Percentiles rank a stretch among this genome's conserved stretches.
These are phyloP conservation scores for Collichthys lucidus DNA, from an alignment of 2,113 vertebrate species.

Conservation along the genomic window DNA sequence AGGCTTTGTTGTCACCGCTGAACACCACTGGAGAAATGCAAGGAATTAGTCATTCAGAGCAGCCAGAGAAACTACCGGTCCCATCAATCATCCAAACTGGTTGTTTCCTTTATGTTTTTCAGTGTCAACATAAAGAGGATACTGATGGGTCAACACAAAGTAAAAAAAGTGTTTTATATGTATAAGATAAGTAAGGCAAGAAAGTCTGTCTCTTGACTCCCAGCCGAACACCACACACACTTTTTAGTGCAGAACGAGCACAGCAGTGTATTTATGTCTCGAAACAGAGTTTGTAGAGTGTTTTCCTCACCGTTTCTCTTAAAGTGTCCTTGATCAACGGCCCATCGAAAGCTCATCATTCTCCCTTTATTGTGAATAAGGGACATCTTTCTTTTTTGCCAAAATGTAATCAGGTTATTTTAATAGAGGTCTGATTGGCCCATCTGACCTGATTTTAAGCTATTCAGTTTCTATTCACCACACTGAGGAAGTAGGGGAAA, in stretches of 20 bases:
- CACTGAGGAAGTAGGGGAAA: background rate
- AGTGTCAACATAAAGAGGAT: background rate
- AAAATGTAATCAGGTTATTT: constrained; percentile 27
- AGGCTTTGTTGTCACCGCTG: constrained; percentile 30
- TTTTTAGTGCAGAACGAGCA: background rate
- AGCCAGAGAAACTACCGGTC: background rate
- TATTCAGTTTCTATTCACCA: constrained; percentile 3
- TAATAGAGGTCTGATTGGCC: constrained; percentile 10
- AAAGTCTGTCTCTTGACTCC: background rate
- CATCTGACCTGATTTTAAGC: constrained; percentile 25
- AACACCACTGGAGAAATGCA: constrained; percentile 18
- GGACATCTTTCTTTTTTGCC: background rate
- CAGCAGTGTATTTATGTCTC: constrained; percentile 1
- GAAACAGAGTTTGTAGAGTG: background rate
- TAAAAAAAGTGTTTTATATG: background rate
- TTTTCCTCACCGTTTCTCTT: background rate
- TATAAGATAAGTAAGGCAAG: background rate
- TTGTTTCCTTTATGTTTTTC: constrained; percentile 7
- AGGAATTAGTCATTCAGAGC: constrained; percentile 27
- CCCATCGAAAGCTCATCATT: constrained; percentile 11
- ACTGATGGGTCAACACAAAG: constrained; percentile 13
- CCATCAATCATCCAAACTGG: constrained; percentile 17
- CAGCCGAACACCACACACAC: background rate
- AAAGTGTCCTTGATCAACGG: constrained; percentile 2
- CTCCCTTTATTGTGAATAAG: background rate